Conservation (phyloP, 2,797 vertebrate species). For the Micromesistius poutassou region DNA sequence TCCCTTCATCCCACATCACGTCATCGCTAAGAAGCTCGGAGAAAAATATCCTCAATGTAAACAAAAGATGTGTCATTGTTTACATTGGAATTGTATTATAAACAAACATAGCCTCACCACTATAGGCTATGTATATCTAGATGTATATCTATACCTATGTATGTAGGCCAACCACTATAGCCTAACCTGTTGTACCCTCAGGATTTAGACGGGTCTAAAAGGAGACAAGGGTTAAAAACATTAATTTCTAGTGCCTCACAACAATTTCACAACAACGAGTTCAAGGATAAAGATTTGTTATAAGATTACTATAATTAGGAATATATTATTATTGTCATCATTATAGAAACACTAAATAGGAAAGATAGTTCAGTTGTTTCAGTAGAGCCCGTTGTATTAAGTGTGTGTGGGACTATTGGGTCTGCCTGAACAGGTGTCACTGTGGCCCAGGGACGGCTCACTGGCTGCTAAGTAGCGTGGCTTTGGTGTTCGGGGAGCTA, state of each 20-base stretch:
- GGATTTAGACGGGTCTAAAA: neutral
- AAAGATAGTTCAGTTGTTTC: neutral
- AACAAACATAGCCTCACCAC: too few species aligned
- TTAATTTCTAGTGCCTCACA: too few species aligned
- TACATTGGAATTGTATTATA: neutral
- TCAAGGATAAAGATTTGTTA: too few species aligned
- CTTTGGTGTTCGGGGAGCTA: neutral
- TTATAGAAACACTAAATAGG: neutral
- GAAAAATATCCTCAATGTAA: constrained; percentile 23
- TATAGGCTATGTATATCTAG: too few species aligned
- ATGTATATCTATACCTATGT: too few species aligned
- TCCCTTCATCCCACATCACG: too few species aligned
- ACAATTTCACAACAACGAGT: too few species aligned
- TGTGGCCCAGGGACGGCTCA: constrained; percentile 1
- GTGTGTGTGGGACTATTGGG: neutral
- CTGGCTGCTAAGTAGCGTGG: constrained; percentile 1
- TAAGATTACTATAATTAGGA: too few species aligned
- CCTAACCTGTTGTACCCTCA: neutral
- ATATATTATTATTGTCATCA: neutral
- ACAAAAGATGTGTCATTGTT: neutral
- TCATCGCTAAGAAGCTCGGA: neutral
- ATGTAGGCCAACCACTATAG: too few species aligned
- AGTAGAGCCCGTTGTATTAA: neutral
- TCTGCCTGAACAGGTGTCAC: neutral
- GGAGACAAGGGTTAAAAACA: neutral